Evolutionary conservation across 2,888 invertebrate genomes (phyloP).

Genomic region (Drosophila paramelanica): DNA sequence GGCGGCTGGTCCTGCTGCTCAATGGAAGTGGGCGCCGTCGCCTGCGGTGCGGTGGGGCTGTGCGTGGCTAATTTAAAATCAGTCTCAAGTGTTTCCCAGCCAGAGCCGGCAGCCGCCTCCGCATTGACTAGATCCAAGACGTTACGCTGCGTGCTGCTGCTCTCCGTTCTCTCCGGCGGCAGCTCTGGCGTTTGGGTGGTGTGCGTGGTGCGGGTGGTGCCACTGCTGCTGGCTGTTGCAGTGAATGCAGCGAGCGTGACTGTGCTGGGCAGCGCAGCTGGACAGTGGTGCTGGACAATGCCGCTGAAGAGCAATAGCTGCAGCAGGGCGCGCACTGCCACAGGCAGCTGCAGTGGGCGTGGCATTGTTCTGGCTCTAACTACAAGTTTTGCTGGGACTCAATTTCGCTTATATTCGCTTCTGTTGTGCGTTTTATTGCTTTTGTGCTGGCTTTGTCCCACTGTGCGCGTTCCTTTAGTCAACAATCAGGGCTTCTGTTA

Average conservation of each 20-base stretch:
- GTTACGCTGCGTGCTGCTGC: conserved; percentile 26
- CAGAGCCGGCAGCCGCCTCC: conserved; percentile 47
- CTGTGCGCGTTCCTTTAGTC: conserved; percentile 45
- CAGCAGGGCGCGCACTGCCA: conserved; percentile 40
- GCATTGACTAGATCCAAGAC: conserved; percentile 63
- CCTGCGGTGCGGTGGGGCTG: conserved; percentile 31
- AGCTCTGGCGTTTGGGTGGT: conserved; percentile 17
- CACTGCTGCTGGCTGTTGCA: conserved; percentile 28
- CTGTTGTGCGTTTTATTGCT: conserved; percentile 39
- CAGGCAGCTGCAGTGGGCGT: conserved; percentile 59
- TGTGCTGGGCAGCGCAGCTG: conserved; percentile 55
- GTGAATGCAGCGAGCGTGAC: conserved; percentile 17
- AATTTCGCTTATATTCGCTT: conserved; percentile 4
- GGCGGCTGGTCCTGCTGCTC: conserved; percentile 82
- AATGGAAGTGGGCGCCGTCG: conserved; percentile 76
- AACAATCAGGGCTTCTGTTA: conserved; percentile 7
- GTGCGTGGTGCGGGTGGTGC: conserved; percentile 1
- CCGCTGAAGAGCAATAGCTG: conserved; percentile 74
- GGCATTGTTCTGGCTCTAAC: conserved; percentile 40
- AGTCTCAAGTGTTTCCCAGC: conserved; percentile 75
- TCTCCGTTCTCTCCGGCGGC: conserved; percentile 9
- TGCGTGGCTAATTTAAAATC: conserved; percentile 63
- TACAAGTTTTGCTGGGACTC: not conserved
- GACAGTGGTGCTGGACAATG: conserved; percentile 70
- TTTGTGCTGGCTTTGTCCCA: conserved; percentile 54